A percentile compares a stretch with the other conserved stretches of the same genome.
Evolutionary conservation across 92 coral and sea anemone genomes (phyloP).

Genomic region (Virgularia gustaviana): DNA sequence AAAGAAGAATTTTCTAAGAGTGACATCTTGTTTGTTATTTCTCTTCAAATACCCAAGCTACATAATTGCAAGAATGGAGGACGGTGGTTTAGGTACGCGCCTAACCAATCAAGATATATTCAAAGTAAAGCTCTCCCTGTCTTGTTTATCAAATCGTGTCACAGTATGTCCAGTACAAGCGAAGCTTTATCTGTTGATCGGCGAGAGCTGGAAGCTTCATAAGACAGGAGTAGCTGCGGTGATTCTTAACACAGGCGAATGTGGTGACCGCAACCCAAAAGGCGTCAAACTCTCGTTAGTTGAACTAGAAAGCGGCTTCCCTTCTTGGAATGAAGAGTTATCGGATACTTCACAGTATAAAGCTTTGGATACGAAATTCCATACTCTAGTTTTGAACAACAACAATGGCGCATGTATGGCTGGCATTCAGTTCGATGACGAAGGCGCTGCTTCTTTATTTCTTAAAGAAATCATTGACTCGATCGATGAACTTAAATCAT

Average conservation of each 20-base stretch:
- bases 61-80: no score
- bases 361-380: conserved; percentile 86
- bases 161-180: conserved; percentile 83
- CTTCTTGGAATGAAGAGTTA: conserved; percentile 83
- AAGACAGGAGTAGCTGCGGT: conserved; percentile 90
- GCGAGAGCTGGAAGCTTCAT: conserved; percentile 74
- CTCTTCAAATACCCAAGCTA: no score
- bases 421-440: conserved; percentile 81
- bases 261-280: conserved; percentile 89
- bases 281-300: conserved; percentile 76
- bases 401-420: conserved; percentile 85
- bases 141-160: conserved; percentile 93
- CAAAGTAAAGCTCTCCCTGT: conserved; percentile 83
- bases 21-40: no score
- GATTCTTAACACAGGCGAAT: conserved; percentile 74
- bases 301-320: conserved; percentile 86
- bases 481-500: conserved; percentile 54
- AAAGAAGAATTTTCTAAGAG: no score
- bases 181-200: conserved; percentile 64
- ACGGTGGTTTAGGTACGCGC: neutral
- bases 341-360: conserved; percentile 74
- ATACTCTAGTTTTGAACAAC: conserved; percentile 69
- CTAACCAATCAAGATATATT: conserved; percentile 82
- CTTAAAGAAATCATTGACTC: conserved; percentile 70
- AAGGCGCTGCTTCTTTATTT: conserved; percentile 75